Evolutionary conservation across 1,140 invertebrate species (phyloP), one percentile per base, ranked within the genome.

Genomic region (Aculops lycopersici): DNA sequence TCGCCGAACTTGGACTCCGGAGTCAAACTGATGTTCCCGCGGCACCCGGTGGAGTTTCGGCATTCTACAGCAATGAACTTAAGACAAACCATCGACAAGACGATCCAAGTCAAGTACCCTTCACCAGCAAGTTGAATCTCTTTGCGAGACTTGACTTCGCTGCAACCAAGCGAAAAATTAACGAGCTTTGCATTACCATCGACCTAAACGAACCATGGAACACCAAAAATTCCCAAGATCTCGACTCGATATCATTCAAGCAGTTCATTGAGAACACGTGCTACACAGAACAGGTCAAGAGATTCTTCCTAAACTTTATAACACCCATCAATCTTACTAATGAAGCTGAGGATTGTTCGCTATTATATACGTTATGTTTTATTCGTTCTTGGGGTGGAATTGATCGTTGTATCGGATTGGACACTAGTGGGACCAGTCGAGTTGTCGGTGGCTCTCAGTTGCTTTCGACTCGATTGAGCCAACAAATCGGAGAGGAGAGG

Each of bases 331-430:
- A 45, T 38, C 45, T 57, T 8, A 56, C 57, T 3, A 47, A 49
- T 21, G 56, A 56, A 38, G 48, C 55, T 4, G 51, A 52, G 36
- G 56, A 59, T 46, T 45, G 49, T 20, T 58, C 57, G 1, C 38
- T 55, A 16, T 46, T 59, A 4, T 58, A 54, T 51, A 48, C 53
- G 16, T 39, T 59, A 13, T 58, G 55, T 53, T 58, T 55, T 43
- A 41, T 55, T 14, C 50, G 49, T 40, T 45, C 50, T 14, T 51
- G 52, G 37, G 52, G 52, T 17, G 55, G 56, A 21, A 41, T 45
- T 0, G 45, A 50, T 18, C 19, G 49, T 19, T 57, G 57, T 20
- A 50, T 50, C 21, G 52, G 48, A 2, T 52, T 53, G 17, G 52
- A 54, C 44, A 55, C 53, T 4, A 55, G 49, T n/a, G 53, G 54